Evolutionary conservation across 1,140 invertebrate genomes (phyloP).

Genomic region (Zaprionus camerounensis): DNA sequence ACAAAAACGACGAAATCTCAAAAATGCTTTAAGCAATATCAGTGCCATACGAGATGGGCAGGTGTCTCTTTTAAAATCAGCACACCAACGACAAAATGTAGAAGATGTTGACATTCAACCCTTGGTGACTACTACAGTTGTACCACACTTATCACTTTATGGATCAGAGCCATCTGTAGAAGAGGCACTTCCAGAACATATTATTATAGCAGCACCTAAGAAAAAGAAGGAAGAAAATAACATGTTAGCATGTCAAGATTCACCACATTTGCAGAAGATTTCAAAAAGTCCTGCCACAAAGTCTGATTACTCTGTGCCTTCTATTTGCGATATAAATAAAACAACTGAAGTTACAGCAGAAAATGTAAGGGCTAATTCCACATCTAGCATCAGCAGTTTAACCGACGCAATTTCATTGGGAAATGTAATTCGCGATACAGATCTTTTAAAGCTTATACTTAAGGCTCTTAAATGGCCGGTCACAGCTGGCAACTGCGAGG

Average conservation of each 20-base stretch:
- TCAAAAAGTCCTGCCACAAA: conserved; percentile 10
- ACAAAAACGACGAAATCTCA: conserved; percentile 75
- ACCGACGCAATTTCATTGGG: conserved; percentile 74
- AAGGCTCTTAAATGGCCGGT: conserved; percentile 82
- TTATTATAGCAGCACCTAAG: conserved; percentile 79
- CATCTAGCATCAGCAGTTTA: conserved; percentile 53
- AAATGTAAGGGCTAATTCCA: conserved; percentile 18
- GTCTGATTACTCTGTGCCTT: not conserved
- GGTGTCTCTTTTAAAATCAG: conserved; percentile 69
- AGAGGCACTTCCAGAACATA: conserved; percentile 70
- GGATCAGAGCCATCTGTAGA: conserved; percentile 61
- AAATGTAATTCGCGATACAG: conserved; percentile 73
- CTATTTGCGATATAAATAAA: conserved; percentile 16
- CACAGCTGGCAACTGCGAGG: conserved; percentile 59
- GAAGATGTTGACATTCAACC: conserved; percentile 41
- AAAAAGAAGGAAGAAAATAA: conserved; percentile 60
- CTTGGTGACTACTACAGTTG: conserved; percentile 59
- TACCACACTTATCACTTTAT: conserved; percentile 55
- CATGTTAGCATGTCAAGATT: not conserved
- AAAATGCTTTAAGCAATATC: conserved; percentile 70
- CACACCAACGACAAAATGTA: conserved; percentile 41
- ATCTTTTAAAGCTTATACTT: conserved; percentile 78
- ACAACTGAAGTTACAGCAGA: not conserved
- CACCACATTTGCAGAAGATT: conserved; percentile 39
- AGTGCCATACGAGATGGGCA: conserved; percentile 72